Evolutionary conservation across 2,113 vertebrate genomes (phyloP).

Genomic region (Scomber colias): DNA sequence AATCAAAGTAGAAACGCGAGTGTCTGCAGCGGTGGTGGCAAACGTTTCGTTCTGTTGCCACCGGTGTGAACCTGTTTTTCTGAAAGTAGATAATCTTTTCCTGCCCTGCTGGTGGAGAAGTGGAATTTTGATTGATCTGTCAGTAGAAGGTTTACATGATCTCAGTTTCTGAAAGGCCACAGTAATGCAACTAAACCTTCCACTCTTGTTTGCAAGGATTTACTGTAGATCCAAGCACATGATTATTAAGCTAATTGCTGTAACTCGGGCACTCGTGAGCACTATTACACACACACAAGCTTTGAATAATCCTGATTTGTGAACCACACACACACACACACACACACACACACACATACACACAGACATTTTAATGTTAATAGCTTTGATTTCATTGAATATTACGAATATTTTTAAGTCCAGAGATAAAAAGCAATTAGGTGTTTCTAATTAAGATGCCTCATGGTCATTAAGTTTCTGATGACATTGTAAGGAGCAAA

Average conservation of each 20-base stretch:
- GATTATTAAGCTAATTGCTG: conserved; percentile 62
- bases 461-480: neutral
- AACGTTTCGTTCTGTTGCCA: neutral
- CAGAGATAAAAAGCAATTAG: neutral
- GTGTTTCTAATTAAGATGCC: neutral
- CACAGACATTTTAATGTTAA: too few relatives aligned
- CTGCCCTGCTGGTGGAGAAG: neutral
- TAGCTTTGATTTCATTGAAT: neutral
- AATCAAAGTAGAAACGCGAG: too few relatives aligned
- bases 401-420: neutral
- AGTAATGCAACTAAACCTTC: conserved; percentile 5
- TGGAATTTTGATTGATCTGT: conserved; percentile 1
- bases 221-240: conserved; percentile 51
- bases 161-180: neutral
- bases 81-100: neutral
- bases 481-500: neutral
- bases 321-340: conserved; percentile 9
- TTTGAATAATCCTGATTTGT: conserved; percentile 44
- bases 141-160: conserved; percentile 29
- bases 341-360: neutral
- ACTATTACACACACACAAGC: conserved; percentile 37
- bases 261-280: conserved; percentile 49
- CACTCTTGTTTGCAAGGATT: conserved; percentile 22
- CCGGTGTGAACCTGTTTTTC: neutral
- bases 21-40: neutral